Percentiles rank a stretch among this genome's conserved stretches.
phyloP scores from a whole-genome alignment of 2,113 vertebrate species.

The Etheostoma spectabile region DNA sequence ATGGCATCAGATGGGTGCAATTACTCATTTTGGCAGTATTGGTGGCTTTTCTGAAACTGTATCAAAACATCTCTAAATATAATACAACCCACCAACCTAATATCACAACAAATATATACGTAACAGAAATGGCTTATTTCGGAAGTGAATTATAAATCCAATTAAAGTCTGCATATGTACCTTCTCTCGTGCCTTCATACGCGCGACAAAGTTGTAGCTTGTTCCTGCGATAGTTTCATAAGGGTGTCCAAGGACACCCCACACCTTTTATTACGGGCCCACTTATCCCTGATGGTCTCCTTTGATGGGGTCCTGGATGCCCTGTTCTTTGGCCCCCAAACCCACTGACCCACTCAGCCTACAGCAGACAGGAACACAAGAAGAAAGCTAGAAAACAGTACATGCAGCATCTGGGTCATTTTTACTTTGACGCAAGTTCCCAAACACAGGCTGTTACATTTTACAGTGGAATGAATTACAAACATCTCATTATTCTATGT shows the following conservation, averaged over 20 bases:
- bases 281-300: conserved; percentile 95
- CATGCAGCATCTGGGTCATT: too few relatives aligned
- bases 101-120: neutral
- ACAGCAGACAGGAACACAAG: conserved; percentile 20
- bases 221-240: conserved; percentile 98
- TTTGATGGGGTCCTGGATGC: conserved; percentile 99
- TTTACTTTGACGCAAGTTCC: too few relatives aligned
- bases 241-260: conserved; percentile 93
- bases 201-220: conserved; percentile 98
- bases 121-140: neutral
- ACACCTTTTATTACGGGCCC: conserved; percentile 99
- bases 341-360: conserved; percentile 98
- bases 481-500: too few relatives aligned
- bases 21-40: too few relatives aligned
- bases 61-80: neutral
- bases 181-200: conserved; percentile 98
- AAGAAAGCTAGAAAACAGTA: too few relatives aligned
- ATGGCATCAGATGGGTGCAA: too few relatives aligned
- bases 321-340: conserved; percentile 95
- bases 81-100: neutral
- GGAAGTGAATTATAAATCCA: neutral
- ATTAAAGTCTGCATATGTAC: conserved; percentile 69
- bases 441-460: too few relatives aligned
- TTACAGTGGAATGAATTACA: too few relatives aligned
- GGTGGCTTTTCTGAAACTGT: too few relatives aligned